Conservation (phyloP, 2,797 vertebrate species). For the Lerista edwardsae region DNA sequence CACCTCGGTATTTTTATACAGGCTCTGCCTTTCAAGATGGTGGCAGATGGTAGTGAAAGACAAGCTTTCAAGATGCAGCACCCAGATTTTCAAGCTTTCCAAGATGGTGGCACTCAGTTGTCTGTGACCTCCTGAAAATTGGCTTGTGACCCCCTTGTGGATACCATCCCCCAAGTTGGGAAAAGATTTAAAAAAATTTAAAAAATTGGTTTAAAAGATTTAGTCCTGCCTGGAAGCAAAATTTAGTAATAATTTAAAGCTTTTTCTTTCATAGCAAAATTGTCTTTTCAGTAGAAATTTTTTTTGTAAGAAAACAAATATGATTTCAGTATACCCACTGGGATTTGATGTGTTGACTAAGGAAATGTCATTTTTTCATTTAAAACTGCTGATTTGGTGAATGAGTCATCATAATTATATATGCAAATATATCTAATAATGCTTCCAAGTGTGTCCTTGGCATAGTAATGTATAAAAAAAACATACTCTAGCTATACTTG, state of each 20-base stretch:
- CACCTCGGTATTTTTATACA: too few relatives aligned
- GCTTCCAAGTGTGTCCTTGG: neutral
- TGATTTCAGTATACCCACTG: neutral
- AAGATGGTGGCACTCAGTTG: too few relatives aligned
- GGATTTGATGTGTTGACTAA: constrained; percentile 1
- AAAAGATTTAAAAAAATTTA: too few relatives aligned
- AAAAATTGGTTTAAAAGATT: too few relatives aligned
- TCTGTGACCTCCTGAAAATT: too few relatives aligned
- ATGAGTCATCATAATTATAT: neutral
- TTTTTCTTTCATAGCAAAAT: neutral
- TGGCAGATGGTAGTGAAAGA: too few relatives aligned
- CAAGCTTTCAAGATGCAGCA: too few relatives aligned
- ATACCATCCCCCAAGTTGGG: too few relatives aligned
- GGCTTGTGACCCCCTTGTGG: too few relatives aligned
- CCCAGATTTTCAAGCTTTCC: too few relatives aligned
- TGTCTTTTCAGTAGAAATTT: neutral
- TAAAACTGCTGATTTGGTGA: constrained; percentile 19
- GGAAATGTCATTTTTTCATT: neutral
- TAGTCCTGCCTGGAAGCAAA: neutral
- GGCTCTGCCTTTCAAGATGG: too few relatives aligned
- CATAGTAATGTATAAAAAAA: neutral
- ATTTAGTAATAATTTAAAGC: neutral
- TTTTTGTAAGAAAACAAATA: neutral
- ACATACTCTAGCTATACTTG: neutral
- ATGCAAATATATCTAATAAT: neutral